phyloP scores from a whole-genome alignment of 2,888 invertebrate species.

The Suillia variegata region DNA sequence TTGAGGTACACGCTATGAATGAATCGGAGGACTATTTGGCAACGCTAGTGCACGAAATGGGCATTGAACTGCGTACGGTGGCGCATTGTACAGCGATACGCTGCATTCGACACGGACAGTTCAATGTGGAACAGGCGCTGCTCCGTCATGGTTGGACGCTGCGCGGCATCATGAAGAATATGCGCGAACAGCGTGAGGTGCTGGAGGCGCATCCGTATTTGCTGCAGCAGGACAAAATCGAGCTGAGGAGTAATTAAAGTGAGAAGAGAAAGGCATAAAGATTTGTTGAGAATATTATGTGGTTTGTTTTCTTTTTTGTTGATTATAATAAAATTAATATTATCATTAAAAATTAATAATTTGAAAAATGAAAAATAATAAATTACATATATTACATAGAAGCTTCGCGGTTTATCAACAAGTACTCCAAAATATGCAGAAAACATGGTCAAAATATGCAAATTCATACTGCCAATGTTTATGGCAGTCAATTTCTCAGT shows the following conservation, averaged over 20 bases:
- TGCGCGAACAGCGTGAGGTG: slow-evolving; percentile 65
- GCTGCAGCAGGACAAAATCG: slow-evolving; percentile 42
- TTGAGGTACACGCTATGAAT: slow-evolving; percentile 88
- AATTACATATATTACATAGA: too few species aligned
- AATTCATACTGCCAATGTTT: too few species aligned
- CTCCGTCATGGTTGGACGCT: slow-evolving; percentile 83
- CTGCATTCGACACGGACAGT: slow-evolving; percentile 83
- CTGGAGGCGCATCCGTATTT: slow-evolving; percentile 57
- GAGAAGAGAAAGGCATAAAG: neutral
- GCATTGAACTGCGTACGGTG: slow-evolving; percentile 75
- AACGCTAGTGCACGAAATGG: slow-evolving; percentile 82
- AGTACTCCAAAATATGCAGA: too few species aligned
- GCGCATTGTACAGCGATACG: slow-evolving; percentile 82
- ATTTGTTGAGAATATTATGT: neutral
- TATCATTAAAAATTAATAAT: too few species aligned
- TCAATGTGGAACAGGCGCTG: slow-evolving; percentile 75
- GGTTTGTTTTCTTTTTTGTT: too few species aligned
- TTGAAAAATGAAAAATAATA: too few species aligned
- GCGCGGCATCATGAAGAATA: slow-evolving; percentile 70
- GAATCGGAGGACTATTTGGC: slow-evolving; percentile 81
- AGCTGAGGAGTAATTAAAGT: slow-evolving; percentile 35
- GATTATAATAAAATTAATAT: too few species aligned
- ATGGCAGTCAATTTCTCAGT: too few species aligned
- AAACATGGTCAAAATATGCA: too few species aligned
- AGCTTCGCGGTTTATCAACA: too few species aligned